Conservation (phyloP, 2,888 invertebrate species). For the Odontocolon sp. region DNA sequence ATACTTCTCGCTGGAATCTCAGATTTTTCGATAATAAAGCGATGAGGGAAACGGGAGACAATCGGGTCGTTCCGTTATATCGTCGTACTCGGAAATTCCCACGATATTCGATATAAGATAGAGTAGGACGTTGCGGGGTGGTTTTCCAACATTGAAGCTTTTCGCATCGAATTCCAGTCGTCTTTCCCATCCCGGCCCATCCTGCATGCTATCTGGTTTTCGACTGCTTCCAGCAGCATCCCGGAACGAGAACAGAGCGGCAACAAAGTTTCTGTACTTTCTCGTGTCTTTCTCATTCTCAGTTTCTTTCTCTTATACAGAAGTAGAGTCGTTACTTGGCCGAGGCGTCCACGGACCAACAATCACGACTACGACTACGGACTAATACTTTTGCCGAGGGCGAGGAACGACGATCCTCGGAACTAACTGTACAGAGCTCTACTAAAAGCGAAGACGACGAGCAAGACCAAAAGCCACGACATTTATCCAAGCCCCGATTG, state of each 20-base stretch:
- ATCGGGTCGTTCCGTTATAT: slow-evolving; percentile 36
- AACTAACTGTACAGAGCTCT: slow-evolving; percentile 13
- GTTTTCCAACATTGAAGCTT: neutral
- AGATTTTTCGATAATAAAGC: slow-evolving; percentile 31
- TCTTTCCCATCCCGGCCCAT: slow-evolving; percentile 1
- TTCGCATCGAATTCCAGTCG: slow-evolving; percentile 16
- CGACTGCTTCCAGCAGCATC: neutral
- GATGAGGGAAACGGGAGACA: slow-evolving; percentile 26
- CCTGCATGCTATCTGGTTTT: neutral
- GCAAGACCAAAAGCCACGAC: slow-evolving; percentile 36
- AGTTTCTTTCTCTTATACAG: slow-evolving; percentile 20
- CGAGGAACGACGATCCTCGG: slow-evolving; percentile 18
- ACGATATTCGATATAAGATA: slow-evolving; percentile 34
- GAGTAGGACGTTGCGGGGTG: neutral
- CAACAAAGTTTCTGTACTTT: slow-evolving; percentile 28
- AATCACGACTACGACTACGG: slow-evolving; percentile 38
- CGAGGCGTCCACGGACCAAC: slow-evolving; percentile 44
- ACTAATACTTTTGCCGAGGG: slow-evolving; percentile 47
- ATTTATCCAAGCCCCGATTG: slow-evolving; percentile 49
- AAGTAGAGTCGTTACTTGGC: slow-evolving; percentile 36
- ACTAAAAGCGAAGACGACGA: slow-evolving; percentile 27
- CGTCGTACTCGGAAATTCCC: slow-evolving; percentile 7
- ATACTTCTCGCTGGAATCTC: neutral
- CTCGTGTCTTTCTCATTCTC: slow-evolving; percentile 6
- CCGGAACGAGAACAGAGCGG: slow-evolving; percentile 4